phyloP scores from a whole-genome alignment of 2,113 vertebrate genomes.

The Microcebus griseorufus region DNA sequence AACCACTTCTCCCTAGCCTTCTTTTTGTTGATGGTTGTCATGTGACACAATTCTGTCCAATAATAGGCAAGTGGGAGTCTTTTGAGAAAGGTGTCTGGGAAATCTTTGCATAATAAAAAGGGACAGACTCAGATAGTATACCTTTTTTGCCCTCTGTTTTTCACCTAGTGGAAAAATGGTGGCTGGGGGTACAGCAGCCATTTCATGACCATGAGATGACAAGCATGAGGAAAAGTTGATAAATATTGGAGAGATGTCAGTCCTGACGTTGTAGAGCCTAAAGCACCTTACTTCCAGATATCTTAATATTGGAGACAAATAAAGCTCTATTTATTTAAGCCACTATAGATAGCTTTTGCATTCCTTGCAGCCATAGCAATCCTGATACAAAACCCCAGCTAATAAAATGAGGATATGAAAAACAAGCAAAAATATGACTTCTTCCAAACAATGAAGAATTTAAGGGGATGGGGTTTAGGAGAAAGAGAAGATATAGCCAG shows the following conservation, averaged over 20 bases:
- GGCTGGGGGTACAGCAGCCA: neutral
- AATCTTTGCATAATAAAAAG: neutral
- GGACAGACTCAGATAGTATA: neutral
- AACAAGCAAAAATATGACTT: neutral
- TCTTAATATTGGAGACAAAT: constrained; percentile 11
- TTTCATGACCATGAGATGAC: neutral
- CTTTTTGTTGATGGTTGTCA: neutral
- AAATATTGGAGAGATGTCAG: neutral
- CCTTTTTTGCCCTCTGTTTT: neutral
- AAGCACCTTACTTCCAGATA: neutral
- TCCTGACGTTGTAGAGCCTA: neutral
- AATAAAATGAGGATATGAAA: neutral
- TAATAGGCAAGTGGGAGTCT: neutral
- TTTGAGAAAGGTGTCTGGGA: neutral
- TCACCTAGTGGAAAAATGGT: neutral
- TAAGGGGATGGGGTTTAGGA: neutral
- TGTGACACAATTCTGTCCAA: neutral
- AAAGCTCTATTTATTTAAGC: constrained; percentile 13
- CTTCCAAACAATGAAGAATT: neutral
- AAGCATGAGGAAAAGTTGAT: neutral
- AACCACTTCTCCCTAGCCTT: neutral
- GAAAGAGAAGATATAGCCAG: neutral
- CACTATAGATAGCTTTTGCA: neutral
- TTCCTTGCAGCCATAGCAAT: neutral
- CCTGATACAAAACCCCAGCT: neutral